Evolutionary conservation across 2,797 vertebrate genomes (phyloP), one percentile per base, ranked within the genome.

Genomic region (Mus caroli): DNA sequence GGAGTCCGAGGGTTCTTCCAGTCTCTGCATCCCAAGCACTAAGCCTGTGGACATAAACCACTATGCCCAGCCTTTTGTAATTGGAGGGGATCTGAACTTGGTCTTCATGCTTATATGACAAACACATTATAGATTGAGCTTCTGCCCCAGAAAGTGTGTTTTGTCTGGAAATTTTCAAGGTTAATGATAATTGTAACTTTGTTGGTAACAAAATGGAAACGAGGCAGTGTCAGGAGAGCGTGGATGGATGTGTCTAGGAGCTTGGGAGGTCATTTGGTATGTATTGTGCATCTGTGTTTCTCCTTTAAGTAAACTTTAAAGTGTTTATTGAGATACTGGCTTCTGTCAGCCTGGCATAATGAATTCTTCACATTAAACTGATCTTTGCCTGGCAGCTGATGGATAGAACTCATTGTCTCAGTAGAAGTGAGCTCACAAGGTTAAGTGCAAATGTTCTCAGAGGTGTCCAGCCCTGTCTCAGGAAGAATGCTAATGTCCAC

Each of bases 381-480:
- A 54, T 95, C 69, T 64, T 80, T 19, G 10, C 54, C 20, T n/a
- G 43, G 64, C 84, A 95, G 24, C 80, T 93, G 62, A 82, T 0
- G 6, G 89, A 88, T 92, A 88, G 95, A 89, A 2, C 92, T 94
- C 37, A 86, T 88, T 69, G 37, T 62, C 93, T 94, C 46, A 93
- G 46, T 92, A 96, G 78, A 96, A 89, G 54, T 92, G 83, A 96
- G 64, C 60, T 97, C 78, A 75, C 77, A 95, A 96, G 88, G 69
- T 92, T 14, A 77, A 95, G 92, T 95, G 58, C 67, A 90, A 95
- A 60, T 88, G 83, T 97, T 98, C 15, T 78, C 56, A 94, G 82
- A 94, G 54, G 76, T 83, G 90, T 46, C 37, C n/a, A 71, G 62
- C 40, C 40, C 56, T 90, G 40, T 92, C 97, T 97, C 88, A 95